A percentile compares a stretch with the other conserved stretches of the same genome.
Evolutionary conservation across 2,888 invertebrate species (phyloP).

Genomic region (Iphiclides podalirius): DNA sequence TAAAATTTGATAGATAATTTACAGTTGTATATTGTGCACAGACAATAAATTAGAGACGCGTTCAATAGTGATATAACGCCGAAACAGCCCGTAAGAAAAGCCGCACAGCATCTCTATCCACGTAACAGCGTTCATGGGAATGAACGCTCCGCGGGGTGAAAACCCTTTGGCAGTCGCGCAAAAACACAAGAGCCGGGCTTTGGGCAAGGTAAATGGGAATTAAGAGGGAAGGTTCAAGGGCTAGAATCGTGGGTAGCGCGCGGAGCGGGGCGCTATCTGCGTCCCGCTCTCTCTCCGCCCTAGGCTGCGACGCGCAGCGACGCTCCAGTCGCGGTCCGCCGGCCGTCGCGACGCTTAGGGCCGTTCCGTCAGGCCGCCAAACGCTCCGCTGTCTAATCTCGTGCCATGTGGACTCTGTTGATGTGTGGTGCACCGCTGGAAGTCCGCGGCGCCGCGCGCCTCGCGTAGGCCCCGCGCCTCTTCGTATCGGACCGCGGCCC

Average conservation of each 20-base stretch:
- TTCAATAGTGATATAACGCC: constrained; percentile 74
- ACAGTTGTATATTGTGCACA: no score
- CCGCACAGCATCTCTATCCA: constrained; percentile 72
- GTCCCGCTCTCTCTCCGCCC: constrained; percentile 74
- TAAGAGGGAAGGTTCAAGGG: constrained; percentile 70
- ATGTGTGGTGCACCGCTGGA: constrained; percentile 64
- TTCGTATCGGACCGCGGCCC: constrained; percentile 21
- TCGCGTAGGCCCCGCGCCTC: constrained; percentile 33
- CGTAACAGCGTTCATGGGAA: constrained; percentile 54
- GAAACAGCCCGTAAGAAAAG: constrained; percentile 63
- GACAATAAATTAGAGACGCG: constrained; percentile 61
- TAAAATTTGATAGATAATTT: no score
- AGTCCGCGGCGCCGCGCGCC: constrained; percentile 40
- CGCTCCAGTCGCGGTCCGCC: constrained; percentile 79
- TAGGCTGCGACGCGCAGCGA: constrained; percentile 72
- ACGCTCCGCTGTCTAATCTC: constrained; percentile 20
- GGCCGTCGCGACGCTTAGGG: constrained; percentile 78
- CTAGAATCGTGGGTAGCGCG: constrained; percentile 62
- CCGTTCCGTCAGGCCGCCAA: constrained; percentile 63
- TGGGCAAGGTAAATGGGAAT: constrained; percentile 66
- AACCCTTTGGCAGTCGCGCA: constrained; percentile 66
- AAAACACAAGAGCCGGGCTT: constrained; percentile 61
- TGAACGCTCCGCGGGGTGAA: constrained; percentile 66
- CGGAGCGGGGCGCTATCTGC: constrained; percentile 54
- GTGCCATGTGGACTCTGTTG: constrained; percentile 45